A percentile compares a stretch with the other conserved stretches of the same genome.
Evolutionary conservation across 1,140 invertebrate genomes (phyloP).

Genomic region (Drosophila bipectinata): DNA sequence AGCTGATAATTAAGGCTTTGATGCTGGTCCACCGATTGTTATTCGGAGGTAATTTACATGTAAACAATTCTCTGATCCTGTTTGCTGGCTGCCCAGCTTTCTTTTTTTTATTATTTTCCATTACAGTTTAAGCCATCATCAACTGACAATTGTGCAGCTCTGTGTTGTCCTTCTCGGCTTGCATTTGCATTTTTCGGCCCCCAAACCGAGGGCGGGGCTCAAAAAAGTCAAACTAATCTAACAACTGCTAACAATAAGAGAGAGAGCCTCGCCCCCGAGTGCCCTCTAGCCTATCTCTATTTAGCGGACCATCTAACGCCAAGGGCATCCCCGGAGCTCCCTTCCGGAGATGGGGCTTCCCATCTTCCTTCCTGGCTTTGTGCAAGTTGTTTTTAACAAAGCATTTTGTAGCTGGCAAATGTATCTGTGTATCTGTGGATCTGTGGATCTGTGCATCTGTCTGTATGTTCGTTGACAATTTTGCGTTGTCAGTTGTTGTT

Average conservation of each 20-base stretch:
- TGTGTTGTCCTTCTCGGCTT: conserved; percentile 23
- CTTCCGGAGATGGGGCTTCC: not conserved
- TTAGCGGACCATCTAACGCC: conserved; percentile 42
- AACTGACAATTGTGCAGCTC: conserved; percentile 67
- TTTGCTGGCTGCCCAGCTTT: not conserved
- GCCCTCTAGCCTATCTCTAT: not conserved
- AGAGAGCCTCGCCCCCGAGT: conserved; percentile 4
- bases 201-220: conserved; percentile 25
- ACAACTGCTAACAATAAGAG: conserved; percentile 76
- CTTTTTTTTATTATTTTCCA: conserved; percentile 14
- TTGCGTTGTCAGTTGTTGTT: conserved; percentile 80
- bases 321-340: conserved; percentile 19
- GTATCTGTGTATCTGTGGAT: conserved; percentile 19
- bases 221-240: conserved; percentile 81
- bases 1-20: conserved; percentile 42
- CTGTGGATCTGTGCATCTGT: conserved; percentile 25
- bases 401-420: conserved; percentile 71
- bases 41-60: conserved; percentile 63
- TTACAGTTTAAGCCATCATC: conserved; percentile 59
- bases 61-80: conserved; percentile 64
- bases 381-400: conserved; percentile 70
- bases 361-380: conserved; percentile 33
- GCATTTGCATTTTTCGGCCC: conserved; percentile 71
- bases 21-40: conserved; percentile 11
- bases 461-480: conserved; percentile 69